Conservation (phyloP, 2,797 vertebrate genomes). For the Morelia viridis region DNA sequence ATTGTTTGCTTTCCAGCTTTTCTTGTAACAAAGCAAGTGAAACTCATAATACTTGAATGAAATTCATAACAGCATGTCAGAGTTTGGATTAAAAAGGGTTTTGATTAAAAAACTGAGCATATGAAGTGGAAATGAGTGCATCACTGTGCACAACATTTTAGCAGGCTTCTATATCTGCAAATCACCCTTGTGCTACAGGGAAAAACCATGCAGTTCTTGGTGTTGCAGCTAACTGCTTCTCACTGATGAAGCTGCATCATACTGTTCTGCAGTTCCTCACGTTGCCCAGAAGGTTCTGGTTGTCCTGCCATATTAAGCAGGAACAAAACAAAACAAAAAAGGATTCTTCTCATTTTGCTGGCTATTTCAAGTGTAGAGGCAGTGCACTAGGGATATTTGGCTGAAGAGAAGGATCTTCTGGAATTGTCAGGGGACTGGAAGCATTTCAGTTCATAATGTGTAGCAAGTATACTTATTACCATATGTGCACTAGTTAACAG, state of each 20-base stretch:
- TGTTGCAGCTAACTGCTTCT: background rate
- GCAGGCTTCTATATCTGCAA: background rate
- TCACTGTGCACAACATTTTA: background rate
- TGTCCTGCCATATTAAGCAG: background rate
- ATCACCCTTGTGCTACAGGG: background rate
- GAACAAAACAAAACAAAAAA: background rate
- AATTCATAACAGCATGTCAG: background rate
- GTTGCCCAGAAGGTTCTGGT: background rate
- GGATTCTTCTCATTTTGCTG: constrained; percentile 10
- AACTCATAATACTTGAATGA: background rate
- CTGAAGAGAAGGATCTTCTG: background rate
- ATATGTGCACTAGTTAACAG: background rate
- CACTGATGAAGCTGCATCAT: background rate
- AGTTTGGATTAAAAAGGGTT: background rate
- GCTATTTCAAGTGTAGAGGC: background rate
- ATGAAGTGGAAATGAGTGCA: background rate
- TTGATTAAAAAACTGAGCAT: background rate
- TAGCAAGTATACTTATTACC: background rate
- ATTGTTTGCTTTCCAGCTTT: constrained; percentile 5
- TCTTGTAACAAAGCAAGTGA: constrained; percentile 10
- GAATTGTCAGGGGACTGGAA: background rate
- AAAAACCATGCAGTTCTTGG: background rate
- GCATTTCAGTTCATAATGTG: background rate
- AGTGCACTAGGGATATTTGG: background rate
- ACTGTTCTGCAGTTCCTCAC: background rate